Base-by-base conservation (phyloP, 2,888 invertebrate species). In the Sminthurinus aureus region DNA sequence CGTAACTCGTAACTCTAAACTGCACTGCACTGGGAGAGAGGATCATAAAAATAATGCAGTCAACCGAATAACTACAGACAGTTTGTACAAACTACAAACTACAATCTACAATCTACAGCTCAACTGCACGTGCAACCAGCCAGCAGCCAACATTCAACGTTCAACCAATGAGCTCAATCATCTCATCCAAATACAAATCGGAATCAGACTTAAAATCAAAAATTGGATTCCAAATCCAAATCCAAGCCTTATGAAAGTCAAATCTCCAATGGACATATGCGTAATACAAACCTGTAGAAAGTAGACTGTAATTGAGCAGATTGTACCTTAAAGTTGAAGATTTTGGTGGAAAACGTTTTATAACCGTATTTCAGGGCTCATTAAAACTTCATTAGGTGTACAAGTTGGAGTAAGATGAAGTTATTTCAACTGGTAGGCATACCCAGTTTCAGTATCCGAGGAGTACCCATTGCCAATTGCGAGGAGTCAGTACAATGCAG, bases 341-440 rank as follows among this genome's bases (percentile, higher is more conserved):
- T 38, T 38, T 38, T 38, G 38, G 38, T 4, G 38, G 3, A 38
- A 82, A 76, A 77, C 15, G 76, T 82, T 82, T 76, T 51, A 51
- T 67, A 82, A 82, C 82, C 26, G 26, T 71, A 67, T 50, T 80
- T 80, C 69, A 80, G 82, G 69, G 69, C 67, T 82, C 82, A 82
- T 82, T 82, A 82, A 82, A 82, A 82, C 76, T 82, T 77, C 69
- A 82, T 82, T 82, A 77, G 67, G 77, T 51, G 51, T 74, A 75
- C 66, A 75, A 64, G 75, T 75, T 74, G 15, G 58, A 58, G 58
- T 38, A 1, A 6, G 38, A 38, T 38, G 38, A 6, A 58, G 58
- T 58, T 11, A 58, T 58, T 58, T 58, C 18, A 13, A 15, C 58
- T 58, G n/a, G n/a, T n/a, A n/a, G n/a, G n/a, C n/a, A n/a, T n/a